These are phyloP conservation scores for Falco biarmicus DNA, from an alignment of 2,797 vertebrate species.

Conservation along the genomic window DNA sequence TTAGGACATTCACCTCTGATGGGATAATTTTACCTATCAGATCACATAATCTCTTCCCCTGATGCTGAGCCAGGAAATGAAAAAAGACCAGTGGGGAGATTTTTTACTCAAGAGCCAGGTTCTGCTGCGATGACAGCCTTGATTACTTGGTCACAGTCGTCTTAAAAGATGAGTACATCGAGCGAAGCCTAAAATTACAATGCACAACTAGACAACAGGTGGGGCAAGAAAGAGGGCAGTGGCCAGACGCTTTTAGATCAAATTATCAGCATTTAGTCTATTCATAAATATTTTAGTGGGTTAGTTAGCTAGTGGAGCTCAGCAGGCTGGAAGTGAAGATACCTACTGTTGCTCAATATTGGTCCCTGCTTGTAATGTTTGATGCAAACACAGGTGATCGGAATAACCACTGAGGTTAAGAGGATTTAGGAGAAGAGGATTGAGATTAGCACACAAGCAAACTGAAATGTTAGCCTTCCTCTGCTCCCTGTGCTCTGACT, in stretches of 20 bases:
- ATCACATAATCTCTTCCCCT: constrained; percentile 75
- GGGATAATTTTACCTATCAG: constrained; percentile 78
- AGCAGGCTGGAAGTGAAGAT: neutral
- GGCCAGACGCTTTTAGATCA: neutral
- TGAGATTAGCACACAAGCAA: neutral
- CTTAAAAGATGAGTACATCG: neutral
- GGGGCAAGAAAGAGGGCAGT: neutral
- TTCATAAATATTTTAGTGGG: neutral
- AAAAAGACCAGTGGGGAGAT: constrained; percentile 44
- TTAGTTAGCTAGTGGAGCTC: neutral
- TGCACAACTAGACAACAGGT: neutral
- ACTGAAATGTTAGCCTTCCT: constrained; percentile 44
- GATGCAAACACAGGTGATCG: constrained; percentile 6
- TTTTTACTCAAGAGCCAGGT: neutral
- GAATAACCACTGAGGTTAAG: neutral
- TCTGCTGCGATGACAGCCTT: constrained; percentile 29
- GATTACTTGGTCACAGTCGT: neutral
- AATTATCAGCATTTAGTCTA: neutral
- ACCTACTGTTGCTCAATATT: neutral
- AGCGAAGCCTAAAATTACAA: neutral
- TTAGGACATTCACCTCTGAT: constrained; percentile 71
- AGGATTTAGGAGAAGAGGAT: constrained; percentile 44
- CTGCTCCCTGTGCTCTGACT: constrained; percentile 9
- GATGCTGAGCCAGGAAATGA: constrained; percentile 72
- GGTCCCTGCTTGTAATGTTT: neutral